phyloP scores from a whole-genome alignment of 2,888 invertebrate species.

The Meiosimyza platycephala region DNA sequence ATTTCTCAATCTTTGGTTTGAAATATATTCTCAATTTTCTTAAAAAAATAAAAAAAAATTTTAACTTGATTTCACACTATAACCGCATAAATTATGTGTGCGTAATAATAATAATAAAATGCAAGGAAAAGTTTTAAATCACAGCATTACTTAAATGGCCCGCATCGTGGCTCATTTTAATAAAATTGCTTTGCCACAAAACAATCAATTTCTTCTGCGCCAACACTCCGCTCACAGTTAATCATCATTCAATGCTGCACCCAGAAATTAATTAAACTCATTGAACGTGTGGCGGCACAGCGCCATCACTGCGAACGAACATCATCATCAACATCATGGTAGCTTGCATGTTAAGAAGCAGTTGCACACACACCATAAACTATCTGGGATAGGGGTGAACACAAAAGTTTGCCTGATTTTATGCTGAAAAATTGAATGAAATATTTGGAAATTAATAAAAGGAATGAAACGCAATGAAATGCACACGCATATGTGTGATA shows the following conservation, averaged over 20 bases:
- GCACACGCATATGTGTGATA: slow-evolving; percentile 5
- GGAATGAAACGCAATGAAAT: neutral
- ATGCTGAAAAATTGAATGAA: neutral
- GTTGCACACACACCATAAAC: slow-evolving; percentile 2
- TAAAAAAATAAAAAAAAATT: too few relatives aligned
- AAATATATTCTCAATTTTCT: too few relatives aligned
- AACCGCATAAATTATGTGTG: slow-evolving; percentile 19
- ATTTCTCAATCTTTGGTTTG: too few relatives aligned
- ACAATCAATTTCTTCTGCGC: slow-evolving; percentile 23
- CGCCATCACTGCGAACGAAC: neutral
- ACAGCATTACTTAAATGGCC: slow-evolving; percentile 29
- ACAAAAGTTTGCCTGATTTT: too few relatives aligned
- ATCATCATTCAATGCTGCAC: slow-evolving; percentile 43
- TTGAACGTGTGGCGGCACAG: slow-evolving; percentile 16
- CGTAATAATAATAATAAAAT: neutral
- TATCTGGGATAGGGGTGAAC: too few relatives aligned
- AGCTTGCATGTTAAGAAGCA: slow-evolving; percentile 18
- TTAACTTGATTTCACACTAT: neutral
- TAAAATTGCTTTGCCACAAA: slow-evolving; percentile 43
- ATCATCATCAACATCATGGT: neutral
- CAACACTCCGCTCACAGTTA: neutral
- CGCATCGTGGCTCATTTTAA: slow-evolving; percentile 41
- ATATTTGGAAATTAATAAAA: slow-evolving; percentile 3
- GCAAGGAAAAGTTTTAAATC: slow-evolving; percentile 10
- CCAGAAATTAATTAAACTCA: slow-evolving; percentile 59